Evolutionary conservation across 2,888 invertebrate species (phyloP), one percentile per base, ranked within the genome.

Genomic region (Perizoma affinitatum): DNA sequence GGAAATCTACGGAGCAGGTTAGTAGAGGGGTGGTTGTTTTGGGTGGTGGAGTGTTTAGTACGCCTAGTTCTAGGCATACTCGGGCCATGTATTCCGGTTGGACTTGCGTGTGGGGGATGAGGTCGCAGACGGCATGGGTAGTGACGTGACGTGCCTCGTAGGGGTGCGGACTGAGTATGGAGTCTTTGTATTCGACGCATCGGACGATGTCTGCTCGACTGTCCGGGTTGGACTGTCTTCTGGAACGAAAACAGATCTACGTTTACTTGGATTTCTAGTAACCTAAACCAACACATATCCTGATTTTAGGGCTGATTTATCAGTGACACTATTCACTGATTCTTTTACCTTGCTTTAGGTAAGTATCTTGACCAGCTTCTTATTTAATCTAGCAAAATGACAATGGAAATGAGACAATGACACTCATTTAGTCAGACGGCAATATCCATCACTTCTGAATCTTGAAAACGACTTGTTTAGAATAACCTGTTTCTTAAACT

Each of bases 11-110:
- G 44, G 87, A 83, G 70, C 83, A 87, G 4, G 84, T 79, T 11
- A 86, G 79, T 36, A 82, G 79, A 4, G 87, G 83, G 1, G 79
- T 70, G 44, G 77, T 74, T 5, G 76, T 68, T 58, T 80, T 73
- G 0, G 80, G 79, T 0, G 77, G 74, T 56, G 81, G 69, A 50
- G 80, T 75, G 70, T 80, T 79, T 5, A 83, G 71, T 4, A 85
- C 83, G 1, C 93, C 94, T 5, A 94, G 80, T 70, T 94, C 94
- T 10, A 94, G 91, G 72, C 94, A 94, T 4, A 93, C 93, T 36
- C 93, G 84, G 0, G 93, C 93, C 73, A 79, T 78, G 74, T 86
- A 86, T 52, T 85, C 82, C 4, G 79, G 79, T 52, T 80, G 82
- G 53, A 70, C 47, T 43, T 69, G 69, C 0, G 69, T 48, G 66